These are phyloP conservation scores for Copidosoma floridanum DNA, from an alignment of 1,140 invertebrate species.

Conservation along the genomic window DNA sequence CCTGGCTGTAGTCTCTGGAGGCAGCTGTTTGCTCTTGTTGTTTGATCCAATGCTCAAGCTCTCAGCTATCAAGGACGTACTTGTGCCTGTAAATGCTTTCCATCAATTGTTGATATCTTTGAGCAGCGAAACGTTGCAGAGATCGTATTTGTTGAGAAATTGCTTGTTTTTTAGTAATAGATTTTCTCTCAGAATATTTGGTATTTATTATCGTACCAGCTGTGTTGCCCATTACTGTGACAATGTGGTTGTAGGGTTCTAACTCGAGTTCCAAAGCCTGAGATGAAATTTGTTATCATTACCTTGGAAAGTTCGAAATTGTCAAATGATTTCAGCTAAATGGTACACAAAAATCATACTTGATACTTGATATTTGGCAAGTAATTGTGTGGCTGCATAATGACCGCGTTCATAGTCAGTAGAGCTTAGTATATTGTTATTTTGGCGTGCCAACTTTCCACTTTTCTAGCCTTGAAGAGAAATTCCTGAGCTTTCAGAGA, in stretches of 20 bases:
- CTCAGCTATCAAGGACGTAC: constrained; percentile 86
- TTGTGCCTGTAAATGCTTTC: constrained; percentile 91
- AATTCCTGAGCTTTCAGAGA: constrained; percentile 88
- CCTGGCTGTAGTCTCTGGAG: constrained; percentile 94
- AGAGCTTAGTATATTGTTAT: constrained; percentile 75
- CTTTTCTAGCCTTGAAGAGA: constrained; percentile 85
- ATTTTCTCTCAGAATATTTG: constrained; percentile 77
- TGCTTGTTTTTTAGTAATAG: constrained; percentile 71
- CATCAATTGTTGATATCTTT: constrained; percentile 80
- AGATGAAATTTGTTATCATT: not conserved
- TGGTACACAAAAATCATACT: constrained; percentile 18
- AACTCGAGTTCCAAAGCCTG: constrained; percentile 87
- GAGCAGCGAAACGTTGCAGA: constrained; percentile 76
- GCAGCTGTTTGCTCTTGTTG: constrained; percentile 88
- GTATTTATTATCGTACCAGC: constrained; percentile 75
- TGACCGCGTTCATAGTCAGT: constrained; percentile 85
- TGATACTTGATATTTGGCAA: constrained; percentile 91
- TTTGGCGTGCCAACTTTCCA: constrained; percentile 92
- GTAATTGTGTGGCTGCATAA: constrained; percentile 85
- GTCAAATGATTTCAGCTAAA: not conserved
- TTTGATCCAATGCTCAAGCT: constrained; percentile 92
- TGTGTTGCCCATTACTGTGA: constrained; percentile 87
- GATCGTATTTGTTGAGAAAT: constrained; percentile 78
- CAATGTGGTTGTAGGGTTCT: constrained; percentile 89
- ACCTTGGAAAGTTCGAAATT: not conserved